Conservation (phyloP, 2,888 invertebrate species). For the Elysia crispata region DNA sequence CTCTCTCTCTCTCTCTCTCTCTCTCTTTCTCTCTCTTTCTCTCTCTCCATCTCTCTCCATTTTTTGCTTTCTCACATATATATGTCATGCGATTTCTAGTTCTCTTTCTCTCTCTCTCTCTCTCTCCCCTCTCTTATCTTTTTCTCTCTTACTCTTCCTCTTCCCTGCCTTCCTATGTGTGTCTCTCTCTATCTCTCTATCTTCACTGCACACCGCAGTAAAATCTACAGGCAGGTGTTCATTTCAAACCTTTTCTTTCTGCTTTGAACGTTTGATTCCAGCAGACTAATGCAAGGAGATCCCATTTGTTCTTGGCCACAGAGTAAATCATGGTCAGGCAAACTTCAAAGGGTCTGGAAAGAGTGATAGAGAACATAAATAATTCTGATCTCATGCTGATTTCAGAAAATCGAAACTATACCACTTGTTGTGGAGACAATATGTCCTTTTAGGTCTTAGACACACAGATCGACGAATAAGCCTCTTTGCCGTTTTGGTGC, state of each 20-base stretch:
- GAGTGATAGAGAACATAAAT: no score
- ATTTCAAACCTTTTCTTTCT: no score
- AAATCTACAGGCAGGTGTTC: no score
- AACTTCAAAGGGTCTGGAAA: no score
- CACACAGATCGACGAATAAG: no score
- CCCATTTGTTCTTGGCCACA: background rate
- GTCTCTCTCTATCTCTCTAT: background rate
- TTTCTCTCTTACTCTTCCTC: background rate
- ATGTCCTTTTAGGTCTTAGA: no score
- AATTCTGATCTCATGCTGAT: no score
- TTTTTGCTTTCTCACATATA: background rate
- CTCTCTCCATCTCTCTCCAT: background rate
- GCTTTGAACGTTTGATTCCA: background rate
- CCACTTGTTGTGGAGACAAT: no score
- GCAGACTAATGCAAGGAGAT: background rate
- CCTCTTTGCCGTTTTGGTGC: no score
- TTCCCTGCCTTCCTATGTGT: background rate
- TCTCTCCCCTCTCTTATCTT: background rate
- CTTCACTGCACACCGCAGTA: background rate
- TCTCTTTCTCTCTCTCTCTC: conserved; percentile 3
- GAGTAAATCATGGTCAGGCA: no score
- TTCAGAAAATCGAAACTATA: no score
- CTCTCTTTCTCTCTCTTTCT: background rate
- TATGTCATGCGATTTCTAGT: background rate
- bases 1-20: background rate